Percentiles rank a stretch among this genome's conserved stretches.
Evolutionary conservation across 2,113 vertebrate genomes (phyloP).

Genomic region (Siphamia tubifer): DNA sequence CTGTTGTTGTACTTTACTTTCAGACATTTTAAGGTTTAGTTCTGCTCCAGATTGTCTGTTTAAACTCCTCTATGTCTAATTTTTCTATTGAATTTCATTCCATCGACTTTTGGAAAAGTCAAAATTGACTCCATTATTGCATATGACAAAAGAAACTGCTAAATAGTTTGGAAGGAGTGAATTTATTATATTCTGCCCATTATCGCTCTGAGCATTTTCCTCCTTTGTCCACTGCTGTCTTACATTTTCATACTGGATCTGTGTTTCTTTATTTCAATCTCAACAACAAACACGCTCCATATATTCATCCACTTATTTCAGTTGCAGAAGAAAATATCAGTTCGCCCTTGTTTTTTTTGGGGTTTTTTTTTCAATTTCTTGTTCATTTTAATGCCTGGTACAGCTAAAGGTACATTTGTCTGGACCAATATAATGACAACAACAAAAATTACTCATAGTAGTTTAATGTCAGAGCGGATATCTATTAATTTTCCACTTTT

Average conservation of each 20-base stretch:
- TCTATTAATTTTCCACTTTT: too few species aligned
- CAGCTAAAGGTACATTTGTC: too few species aligned
- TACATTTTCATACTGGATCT: not conserved
- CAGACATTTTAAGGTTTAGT: not conserved
- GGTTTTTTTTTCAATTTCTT: too few species aligned
- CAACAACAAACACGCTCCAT: too few species aligned
- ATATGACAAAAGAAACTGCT: not conserved
- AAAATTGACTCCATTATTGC: not conserved
- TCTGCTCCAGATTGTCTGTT: not conserved
- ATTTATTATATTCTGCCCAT: not conserved
- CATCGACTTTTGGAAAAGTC: not conserved
- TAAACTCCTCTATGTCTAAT: not conserved
- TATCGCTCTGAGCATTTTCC: not conserved
- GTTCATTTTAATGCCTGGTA: too few species aligned
- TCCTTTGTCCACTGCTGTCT: not conserved
- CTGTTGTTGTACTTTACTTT: not conserved
- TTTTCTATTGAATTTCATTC: not conserved
- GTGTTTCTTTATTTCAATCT: too few species aligned
- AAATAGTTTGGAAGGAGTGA: not conserved
- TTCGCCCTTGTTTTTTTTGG: too few species aligned
- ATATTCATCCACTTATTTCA: too few species aligned
- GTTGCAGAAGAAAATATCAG: too few species aligned
- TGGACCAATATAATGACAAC: too few species aligned
- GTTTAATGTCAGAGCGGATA: too few species aligned
- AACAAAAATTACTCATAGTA: too few species aligned